Evolutionary conservation across 2,797 vertebrate genomes (phyloP), one percentile per base, ranked within the genome.

Genomic region (Acomys russatus): DNA sequence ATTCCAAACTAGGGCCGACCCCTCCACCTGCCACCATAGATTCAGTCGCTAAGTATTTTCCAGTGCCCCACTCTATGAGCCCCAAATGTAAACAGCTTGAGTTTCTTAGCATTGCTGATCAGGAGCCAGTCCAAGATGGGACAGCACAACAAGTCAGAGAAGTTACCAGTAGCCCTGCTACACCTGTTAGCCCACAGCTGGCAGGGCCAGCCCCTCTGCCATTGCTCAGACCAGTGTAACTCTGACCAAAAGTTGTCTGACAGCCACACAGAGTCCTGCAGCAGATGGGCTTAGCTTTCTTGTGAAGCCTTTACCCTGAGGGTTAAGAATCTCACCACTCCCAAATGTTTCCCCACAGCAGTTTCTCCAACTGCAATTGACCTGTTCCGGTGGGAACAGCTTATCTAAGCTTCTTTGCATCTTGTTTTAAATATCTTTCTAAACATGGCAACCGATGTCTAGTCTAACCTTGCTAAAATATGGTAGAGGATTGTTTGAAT

Each of bases 101-200:
- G 87, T 44, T 76, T 95, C 71, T 80, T 56, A 59, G 68, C 20
- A 71, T 61, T 94, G 33, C n/a, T 86, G 10, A 63, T 82, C 33
- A 64, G 88, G 63, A 49, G 17, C 49, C 49, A 33, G 18, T 56
- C 38, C 84, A 49, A 86, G 83, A 91, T 30, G 51, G 1, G 3
- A 6, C 38, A 22, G 28, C 6, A 3, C 68, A 73, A 3, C 68
- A 73, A 44, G 51, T 68, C 12, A 84, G 23, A n/a, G 18, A 79
- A 82, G n/a, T 59, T 14, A 9, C 33, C 23, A 78, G 71, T 35
- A 56, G 25, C 20, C 23, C 25, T 38, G 15, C 64, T 11, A 20
- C 9, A 49, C 25, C 38, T 4, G 11, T 35, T 7, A 59, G 8
- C 38, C 14, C n/a, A 54, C 12, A 35, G 15, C 10, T 56, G 22